Conservation (phyloP, 2,113 vertebrate species). For the Lonchura striata region DNA sequence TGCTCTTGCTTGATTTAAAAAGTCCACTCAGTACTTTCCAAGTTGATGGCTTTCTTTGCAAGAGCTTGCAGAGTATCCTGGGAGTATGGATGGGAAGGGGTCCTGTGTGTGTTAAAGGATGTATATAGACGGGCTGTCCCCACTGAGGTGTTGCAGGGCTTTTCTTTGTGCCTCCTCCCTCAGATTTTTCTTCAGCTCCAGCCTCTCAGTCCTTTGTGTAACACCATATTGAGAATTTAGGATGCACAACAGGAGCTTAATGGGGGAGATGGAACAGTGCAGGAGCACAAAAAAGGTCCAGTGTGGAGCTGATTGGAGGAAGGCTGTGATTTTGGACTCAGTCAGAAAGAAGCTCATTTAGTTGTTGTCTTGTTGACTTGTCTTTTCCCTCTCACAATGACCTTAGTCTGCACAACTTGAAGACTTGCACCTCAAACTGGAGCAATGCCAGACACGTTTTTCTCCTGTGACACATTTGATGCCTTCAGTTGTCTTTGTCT, state of each 20-base stretch:
- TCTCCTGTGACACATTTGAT: neutral
- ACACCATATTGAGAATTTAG: neutral
- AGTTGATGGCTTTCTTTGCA: neutral
- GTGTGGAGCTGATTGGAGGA: neutral
- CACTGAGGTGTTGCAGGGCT: neutral
- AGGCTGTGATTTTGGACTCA: neutral
- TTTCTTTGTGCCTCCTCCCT: neutral
- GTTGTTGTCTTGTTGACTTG: neutral
- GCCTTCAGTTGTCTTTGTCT: neutral
- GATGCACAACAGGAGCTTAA: neutral
- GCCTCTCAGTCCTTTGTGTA: neutral
- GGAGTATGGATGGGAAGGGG: neutral
- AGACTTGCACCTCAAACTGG: neutral
- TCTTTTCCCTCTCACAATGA: neutral
- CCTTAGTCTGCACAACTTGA: neutral
- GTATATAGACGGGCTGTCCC: neutral
- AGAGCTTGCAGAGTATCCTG: neutral
- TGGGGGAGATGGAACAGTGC: neutral
- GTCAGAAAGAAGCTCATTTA: neutral
- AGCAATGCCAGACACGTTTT: neutral
- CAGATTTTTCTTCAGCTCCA: neutral
- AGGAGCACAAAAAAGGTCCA: neutral
- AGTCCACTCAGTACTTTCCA: neutral
- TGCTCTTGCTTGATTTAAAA: neutral
- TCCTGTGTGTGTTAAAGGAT: neutral